Conservation (phyloP, 2,888 invertebrate genomes). For the Aproaerema taeniolella region DNA sequence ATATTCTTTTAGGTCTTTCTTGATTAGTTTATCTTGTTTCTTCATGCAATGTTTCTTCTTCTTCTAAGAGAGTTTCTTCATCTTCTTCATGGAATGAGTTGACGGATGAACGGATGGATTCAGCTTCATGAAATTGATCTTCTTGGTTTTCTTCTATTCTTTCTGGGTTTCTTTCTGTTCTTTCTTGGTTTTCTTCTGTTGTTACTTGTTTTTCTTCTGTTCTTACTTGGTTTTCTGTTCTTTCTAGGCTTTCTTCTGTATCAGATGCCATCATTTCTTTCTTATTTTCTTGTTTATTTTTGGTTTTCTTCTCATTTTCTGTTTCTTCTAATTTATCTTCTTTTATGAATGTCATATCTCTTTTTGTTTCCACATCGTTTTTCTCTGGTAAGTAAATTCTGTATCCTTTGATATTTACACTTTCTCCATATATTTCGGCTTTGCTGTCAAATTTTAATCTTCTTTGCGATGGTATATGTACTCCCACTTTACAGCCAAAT, state of each 20-base stretch:
- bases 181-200: too few species aligned
- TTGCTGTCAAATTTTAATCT: background rate
- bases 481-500: background rate
- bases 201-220: background rate
- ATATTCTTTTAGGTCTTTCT: background rate
- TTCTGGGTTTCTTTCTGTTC: too few species aligned
- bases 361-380: too few species aligned
- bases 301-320: too few species aligned
- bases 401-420: too few species aligned
- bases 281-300: too few species aligned
- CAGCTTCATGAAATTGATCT: background rate
- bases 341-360: too few species aligned
- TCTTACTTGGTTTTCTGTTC: too few species aligned
- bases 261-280: background rate
- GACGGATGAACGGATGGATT: background rate
- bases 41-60: background rate
- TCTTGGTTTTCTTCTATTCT: background rate
- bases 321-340: too few species aligned
- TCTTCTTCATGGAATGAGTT: background rate
- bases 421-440: background rate
- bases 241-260: background rate
- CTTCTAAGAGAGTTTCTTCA: background rate
- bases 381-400: too few species aligned
- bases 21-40: background rate
- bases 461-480: background rate